Percentiles rank a stretch among this genome's conserved stretches.
Conservation (phyloP, 2,888 invertebrate genomes). For the Acrobasis repandana region DNA sequence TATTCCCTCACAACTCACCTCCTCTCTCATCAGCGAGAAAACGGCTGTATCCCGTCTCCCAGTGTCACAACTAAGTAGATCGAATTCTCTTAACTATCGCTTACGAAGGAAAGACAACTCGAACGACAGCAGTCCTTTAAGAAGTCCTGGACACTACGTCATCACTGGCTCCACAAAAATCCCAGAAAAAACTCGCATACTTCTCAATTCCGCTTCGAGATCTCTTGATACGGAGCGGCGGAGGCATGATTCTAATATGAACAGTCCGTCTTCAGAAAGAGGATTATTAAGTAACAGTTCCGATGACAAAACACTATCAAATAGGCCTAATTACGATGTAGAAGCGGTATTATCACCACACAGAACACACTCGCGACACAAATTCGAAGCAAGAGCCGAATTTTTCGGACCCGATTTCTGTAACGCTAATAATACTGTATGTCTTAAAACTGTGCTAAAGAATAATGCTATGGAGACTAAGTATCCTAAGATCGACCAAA, state of each 20-base stretch:
- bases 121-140: constrained; percentile 66
- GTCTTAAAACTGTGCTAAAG: constrained; percentile 70
- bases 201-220: constrained; percentile 64
- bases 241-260: constrained; percentile 67
- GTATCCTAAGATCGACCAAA: constrained; percentile 70
- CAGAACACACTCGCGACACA: constrained; percentile 79
- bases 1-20: constrained; percentile 67
- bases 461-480: constrained; percentile 70
- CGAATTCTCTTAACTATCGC: constrained; percentile 76
- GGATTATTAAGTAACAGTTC: constrained; percentile 70
- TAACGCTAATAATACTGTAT: constrained; percentile 63
- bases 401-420: constrained; percentile 64
- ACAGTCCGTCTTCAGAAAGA: constrained; percentile 67
- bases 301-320: constrained; percentile 74
- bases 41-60: constrained; percentile 72
- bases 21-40: constrained; percentile 73
- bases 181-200: constrained; percentile 59
- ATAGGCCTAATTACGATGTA: constrained; percentile 65
- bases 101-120: constrained; percentile 67
- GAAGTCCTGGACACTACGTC: constrained; percentile 75
- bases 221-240: constrained; percentile 67
- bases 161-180: constrained; percentile 72
- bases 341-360: constrained; percentile 66
- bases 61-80: constrained; percentile 71
- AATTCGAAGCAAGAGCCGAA: constrained; percentile 74